A percentile compares a stretch with the other conserved stretches of the same genome.
These are phyloP conservation scores for Colletes collaris DNA, from an alignment of 2,888 invertebrate genomes.

Conservation along the genomic window DNA sequence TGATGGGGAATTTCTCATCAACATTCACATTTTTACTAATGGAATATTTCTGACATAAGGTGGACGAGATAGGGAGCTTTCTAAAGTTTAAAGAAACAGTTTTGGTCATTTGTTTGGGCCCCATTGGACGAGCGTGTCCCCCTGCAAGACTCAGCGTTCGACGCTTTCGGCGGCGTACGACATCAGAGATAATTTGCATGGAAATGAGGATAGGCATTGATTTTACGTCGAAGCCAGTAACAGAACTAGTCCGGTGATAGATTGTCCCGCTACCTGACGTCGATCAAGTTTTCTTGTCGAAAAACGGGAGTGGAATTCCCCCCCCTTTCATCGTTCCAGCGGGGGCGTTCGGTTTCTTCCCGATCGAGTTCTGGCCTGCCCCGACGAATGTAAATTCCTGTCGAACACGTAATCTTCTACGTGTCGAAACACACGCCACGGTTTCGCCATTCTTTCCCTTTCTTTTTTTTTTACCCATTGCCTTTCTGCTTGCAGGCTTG, in stretches of 20 bases:
- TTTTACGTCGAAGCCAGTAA: conserved; percentile 64
- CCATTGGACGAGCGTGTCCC: too few species aligned
- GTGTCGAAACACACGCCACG: conserved; percentile 17
- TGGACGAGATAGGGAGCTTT: too few species aligned
- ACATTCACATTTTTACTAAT: too few species aligned
- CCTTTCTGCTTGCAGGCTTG: too few species aligned
- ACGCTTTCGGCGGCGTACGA: conserved; percentile 7
- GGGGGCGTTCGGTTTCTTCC: background rate
- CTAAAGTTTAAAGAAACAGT: too few species aligned
- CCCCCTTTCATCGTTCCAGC: background rate
- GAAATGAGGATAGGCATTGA: conserved; percentile 70
- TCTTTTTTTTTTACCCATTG: background rate
- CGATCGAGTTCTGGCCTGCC: conserved; percentile 2
- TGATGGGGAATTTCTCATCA: too few species aligned
- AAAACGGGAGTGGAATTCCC: conserved; percentile 34
- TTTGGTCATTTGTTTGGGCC: too few species aligned
- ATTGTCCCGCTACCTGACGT: conserved; percentile 50
- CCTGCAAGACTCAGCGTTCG: background rate
- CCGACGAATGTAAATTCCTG: background rate
- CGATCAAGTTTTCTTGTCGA: conserved; percentile 50
- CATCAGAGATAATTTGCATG: conserved; percentile 65
- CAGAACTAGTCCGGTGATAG: conserved; percentile 52
- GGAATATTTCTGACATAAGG: too few species aligned
- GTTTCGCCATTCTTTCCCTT: background rate
- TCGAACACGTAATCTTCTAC: conserved; percentile 1